Conservation (phyloP, 2,888 invertebrate species). For the Oscheius onirici region DNA sequence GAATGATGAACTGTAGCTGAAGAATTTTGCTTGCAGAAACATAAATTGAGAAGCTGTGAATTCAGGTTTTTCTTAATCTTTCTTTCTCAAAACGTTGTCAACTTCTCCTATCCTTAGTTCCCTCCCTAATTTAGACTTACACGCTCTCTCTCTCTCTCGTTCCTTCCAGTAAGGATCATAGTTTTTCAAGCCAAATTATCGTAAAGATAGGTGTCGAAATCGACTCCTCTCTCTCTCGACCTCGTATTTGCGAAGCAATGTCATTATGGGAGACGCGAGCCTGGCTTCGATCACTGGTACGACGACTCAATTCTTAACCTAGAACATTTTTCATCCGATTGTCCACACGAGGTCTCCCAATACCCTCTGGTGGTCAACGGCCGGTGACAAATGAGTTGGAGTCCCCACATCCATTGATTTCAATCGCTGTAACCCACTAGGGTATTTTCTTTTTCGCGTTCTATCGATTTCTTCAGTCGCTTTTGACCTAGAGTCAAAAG, state of each 20-base stretch:
- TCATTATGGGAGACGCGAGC: conserved; percentile 2
- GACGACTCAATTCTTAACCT: background rate
- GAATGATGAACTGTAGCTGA: too few relatives aligned
- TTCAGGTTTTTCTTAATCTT: too few relatives aligned
- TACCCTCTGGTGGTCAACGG: too few relatives aligned
- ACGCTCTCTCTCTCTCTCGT: conserved; percentile 10
- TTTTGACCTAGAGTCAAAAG: background rate
- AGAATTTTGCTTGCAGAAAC: too few relatives aligned
- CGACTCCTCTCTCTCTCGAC: background rate
- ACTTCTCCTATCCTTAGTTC: too few relatives aligned
- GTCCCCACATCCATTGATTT: conserved; percentile 2
- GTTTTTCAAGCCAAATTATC: background rate
- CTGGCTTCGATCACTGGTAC: conserved; percentile 7
- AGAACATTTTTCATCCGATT: too few relatives aligned
- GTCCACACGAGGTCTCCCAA: background rate
- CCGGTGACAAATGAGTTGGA: conserved; percentile 23
- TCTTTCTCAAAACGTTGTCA: too few relatives aligned
- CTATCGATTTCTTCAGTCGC: background rate
- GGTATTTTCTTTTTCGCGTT: background rate
- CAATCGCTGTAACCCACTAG: background rate
- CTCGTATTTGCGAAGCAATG: conserved; percentile 20
- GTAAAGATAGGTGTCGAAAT: conserved; percentile 4
- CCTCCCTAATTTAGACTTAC: too few relatives aligned
- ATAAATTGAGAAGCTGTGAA: too few relatives aligned
- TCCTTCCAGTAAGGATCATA: too few relatives aligned